Evolutionary conservation across 2,113 vertebrate species (phyloP).

Genomic region (Ovis canadensis): DNA sequence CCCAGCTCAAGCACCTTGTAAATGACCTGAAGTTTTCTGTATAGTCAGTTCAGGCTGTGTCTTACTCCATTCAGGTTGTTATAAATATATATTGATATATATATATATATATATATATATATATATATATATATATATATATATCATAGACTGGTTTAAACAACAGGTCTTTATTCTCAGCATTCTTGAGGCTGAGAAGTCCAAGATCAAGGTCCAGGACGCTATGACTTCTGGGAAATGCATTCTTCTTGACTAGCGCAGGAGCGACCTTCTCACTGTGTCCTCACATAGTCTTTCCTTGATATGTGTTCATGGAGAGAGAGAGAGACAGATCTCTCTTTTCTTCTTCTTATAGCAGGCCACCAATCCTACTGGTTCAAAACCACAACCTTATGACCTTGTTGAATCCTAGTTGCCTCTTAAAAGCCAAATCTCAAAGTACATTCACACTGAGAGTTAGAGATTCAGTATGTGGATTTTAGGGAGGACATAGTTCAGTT

Average conservation of each 20-base stretch:
- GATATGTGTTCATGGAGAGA: background rate
- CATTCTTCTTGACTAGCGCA: background rate
- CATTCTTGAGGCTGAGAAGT: background rate
- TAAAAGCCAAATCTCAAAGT: background rate
- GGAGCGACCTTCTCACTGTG: background rate
- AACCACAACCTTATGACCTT: background rate
- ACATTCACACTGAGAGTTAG: background rate
- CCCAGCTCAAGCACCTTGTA: background rate
- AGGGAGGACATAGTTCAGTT: background rate
- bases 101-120: too few species aligned
- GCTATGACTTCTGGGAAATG: background rate
- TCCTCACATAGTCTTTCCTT: background rate
- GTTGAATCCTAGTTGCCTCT: background rate
- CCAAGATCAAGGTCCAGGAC: background rate
- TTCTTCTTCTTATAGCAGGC: background rate
- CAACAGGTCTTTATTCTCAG: background rate
- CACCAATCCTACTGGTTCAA: background rate
- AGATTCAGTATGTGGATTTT: background rate
- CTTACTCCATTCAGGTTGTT: background rate
- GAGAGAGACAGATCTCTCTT: background rate
- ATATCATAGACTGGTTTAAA: background rate
- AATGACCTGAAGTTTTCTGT: background rate
- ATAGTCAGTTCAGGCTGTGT: background rate
- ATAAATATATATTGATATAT: background rate
- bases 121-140: too few species aligned